phyloP scores from a whole-genome alignment of 2,797 vertebrate genomes.

The Numenius phaeopus region DNA sequence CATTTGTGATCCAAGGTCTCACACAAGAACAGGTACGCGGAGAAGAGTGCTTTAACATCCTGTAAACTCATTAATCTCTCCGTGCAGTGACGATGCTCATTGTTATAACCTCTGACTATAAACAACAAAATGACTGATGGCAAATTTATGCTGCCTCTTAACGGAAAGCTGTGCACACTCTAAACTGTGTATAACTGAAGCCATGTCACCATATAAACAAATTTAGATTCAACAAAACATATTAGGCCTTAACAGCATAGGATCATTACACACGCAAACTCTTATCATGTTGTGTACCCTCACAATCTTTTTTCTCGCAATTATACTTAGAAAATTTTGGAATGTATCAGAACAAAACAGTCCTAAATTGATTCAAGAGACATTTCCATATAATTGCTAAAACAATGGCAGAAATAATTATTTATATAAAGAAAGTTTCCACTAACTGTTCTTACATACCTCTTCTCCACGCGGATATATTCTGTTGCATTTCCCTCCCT shows the following conservation, averaged over 20 bases:
- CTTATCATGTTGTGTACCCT: background rate
- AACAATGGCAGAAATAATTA: background rate
- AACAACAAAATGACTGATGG: background rate
- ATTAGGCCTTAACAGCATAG: background rate
- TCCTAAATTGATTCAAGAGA: background rate
- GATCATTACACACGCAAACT: background rate
- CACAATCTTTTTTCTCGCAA: background rate
- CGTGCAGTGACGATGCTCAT: background rate
- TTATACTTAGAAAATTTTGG: background rate
- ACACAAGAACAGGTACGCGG: background rate
- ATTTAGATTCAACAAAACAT: background rate
- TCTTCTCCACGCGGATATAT: background rate
- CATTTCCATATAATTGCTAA: background rate
- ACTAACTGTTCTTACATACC: background rate
- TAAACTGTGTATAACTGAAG: slow-evolving; percentile 1
- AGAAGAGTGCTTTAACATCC: background rate
- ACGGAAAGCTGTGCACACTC: background rate
- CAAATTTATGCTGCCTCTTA: slow-evolving; percentile 19
- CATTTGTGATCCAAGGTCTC: background rate
- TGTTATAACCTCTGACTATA: background rate
- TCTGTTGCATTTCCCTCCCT: background rate
- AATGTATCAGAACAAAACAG: background rate
- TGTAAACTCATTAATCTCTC: background rate
- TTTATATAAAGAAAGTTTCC: background rate
- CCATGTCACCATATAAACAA: slow-evolving; percentile 7